Base-by-base conservation (phyloP, 2,113 vertebrate genomes). In the Thunnus maccoyii region DNA sequence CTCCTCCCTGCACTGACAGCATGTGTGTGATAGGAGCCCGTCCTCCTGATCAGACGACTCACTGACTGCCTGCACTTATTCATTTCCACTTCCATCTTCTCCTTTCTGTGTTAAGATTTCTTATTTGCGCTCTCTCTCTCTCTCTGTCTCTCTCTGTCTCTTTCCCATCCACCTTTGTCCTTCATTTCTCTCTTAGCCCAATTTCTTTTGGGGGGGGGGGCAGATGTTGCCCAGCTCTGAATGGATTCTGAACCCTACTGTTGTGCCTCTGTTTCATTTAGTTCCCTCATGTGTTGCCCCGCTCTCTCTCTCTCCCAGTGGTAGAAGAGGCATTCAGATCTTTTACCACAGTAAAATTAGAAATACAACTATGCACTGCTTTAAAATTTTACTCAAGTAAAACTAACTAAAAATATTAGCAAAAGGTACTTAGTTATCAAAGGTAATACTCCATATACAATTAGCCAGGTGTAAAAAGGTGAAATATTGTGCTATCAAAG, bases 11-110 rank as follows among this genome's bases (percentile, higher is more conserved):
- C 82, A 56, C 74, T 78, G 89, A 89, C 91, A 88, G 89, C 75
- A 78, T 85, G 88, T 87, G 89, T 81, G 83, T 70, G 84, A 91
- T 82, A 62, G 83, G 48, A 78, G 67, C 57, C 83, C 32, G 76
- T 89, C 75, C 79, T 57, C 70, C 86, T 85, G 82, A 90, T 90
- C 87, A 91, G 87, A 88, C 69, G 13, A 90, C 90, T 92, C 86
- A 85, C 88, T 56, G 82, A 85, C 85, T 86, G 85, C 76, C 77
- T 44, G 46, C 87, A 85, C 86, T 80, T 76, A 81, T 90, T 92
- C 85, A 77, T 90, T 89, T 84, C 70, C 78, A 68, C 72, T 74
- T 92, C 81, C 84, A 87, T 90, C 83, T 83, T 78, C 57, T n/a
- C 64, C 46, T 83, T 72, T 85, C 71, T 72, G 32, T 76, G 78